Evolutionary conservation across 2,888 invertebrate species (phyloP).

Genomic region (Bombylius major): DNA sequence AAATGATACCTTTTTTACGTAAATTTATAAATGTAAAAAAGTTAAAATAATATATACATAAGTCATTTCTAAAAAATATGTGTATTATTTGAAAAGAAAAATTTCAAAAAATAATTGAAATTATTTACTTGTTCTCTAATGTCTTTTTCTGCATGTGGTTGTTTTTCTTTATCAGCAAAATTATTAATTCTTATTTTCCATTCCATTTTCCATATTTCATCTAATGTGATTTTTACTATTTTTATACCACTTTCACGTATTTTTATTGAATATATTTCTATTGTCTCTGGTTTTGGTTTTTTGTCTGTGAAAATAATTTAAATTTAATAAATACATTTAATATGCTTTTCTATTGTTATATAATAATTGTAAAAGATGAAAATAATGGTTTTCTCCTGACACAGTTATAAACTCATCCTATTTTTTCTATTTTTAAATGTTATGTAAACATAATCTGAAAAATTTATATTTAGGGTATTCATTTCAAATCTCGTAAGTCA

Average conservation of each 20-base stretch:
- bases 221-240: constrained; percentile 46
- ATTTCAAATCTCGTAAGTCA: too few relatives aligned
- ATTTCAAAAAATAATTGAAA: not conserved
- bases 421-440: too few relatives aligned
- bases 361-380: too few relatives aligned
- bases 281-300: constrained; percentile 59
- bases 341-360: too few relatives aligned
- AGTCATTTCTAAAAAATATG: not conserved
- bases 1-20: constrained; percentile 26
- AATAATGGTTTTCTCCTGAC: too few relatives aligned
- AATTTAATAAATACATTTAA: too few relatives aligned
- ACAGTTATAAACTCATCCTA: too few relatives aligned
- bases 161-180: constrained; percentile 56
- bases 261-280: constrained; percentile 52
- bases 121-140: constrained; percentile 50
- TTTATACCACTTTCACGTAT: constrained; percentile 42
- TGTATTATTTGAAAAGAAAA: not conserved
- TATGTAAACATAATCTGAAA: too few relatives aligned
- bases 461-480: too few relatives aligned
- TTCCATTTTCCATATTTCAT: constrained; percentile 56
- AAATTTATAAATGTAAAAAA: not conserved
- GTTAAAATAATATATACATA: not conserved
- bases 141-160: constrained; percentile 52
- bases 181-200: constrained; percentile 60
- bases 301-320: constrained; percentile 42